These are phyloP conservation scores for Cephonodes hylas DNA, from an alignment of 2,888 invertebrate species.

Conservation along the genomic window DNA sequence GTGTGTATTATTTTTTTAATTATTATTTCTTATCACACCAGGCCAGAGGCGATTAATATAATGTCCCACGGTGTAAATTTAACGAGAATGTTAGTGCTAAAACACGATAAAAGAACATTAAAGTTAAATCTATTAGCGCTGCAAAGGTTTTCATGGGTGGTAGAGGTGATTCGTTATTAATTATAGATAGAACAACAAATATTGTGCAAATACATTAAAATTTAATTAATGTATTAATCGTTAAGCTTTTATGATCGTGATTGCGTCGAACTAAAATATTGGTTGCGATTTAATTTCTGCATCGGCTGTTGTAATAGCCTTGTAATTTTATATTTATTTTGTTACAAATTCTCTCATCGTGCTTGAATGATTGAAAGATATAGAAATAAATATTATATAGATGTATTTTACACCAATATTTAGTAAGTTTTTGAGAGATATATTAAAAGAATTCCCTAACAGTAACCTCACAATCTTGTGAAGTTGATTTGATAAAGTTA, in stretches of 20 bases:
- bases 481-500: too few species aligned
- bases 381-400: too few species aligned
- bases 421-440: too few species aligned
- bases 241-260: background rate
- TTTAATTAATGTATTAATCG: constrained; percentile 6
- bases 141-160: background rate
- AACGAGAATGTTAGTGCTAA: background rate
- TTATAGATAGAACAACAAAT: background rate
- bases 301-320: background rate
- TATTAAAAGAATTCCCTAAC: too few species aligned
- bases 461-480: too few species aligned
- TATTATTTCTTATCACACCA: constrained; percentile 9
- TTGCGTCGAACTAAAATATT: background rate
- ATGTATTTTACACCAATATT: too few species aligned
- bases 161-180: background rate
- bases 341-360: too few species aligned
- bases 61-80: background rate
- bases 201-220: background rate
- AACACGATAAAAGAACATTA: background rate
- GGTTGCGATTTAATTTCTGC: background rate
- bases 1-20: too few species aligned
- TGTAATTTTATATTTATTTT: background rate
- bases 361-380: too few species aligned
- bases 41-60: constrained; percentile 2
- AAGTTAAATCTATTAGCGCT: background rate